Evolutionary conservation across 92 coral and sea anemone species (phyloP), one percentile per base, ranked within the genome.

Genomic region (Actinostola sp.): DNA sequence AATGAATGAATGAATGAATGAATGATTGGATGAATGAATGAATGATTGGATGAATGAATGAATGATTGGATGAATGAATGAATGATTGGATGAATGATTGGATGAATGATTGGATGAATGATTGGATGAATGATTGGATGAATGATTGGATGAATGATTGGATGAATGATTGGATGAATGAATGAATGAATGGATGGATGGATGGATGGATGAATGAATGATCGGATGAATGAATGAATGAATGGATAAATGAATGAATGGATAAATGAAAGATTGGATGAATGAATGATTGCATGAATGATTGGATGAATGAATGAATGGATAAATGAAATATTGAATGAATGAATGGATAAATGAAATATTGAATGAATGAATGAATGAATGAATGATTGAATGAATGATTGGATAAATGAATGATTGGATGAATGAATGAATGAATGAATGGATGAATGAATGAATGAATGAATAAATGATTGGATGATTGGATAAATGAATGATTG

Each of bases 141-240:
- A 48, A 48, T 48, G 54, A 48, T 13, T 48, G 54, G 21, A 48
- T 48, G 54, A 48, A 48, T 48, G 54, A 48, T 2, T 48, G 54
- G 21, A 48, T 48, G 54, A 48, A 48, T 48, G 54, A 48, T 13
- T 48, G 54, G 21, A 48, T 48, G 12, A 14, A 48, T 48, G 12
- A 48, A 48, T 14, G 12, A 48, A 48, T 14, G 3, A 48, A 48
- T 3, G 16, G 16, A 48, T 48, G 16, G 21, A 4, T 48, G 54
- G 19, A 48, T 48, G 54, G 19, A 48, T 48, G 54, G 19, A 48
- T 48, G 8, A 14, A 9, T 48, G 54, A 14, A 48, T 48, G 12
- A 14, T 13, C 19, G 54, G 54, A 48, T 48, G 54, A 14, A 48
- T 48, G 16, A 17, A 48, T 48, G 16, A 14, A 14, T 48, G 54